Evolutionary conservation across 2,113 vertebrate species (phyloP).

Genomic region (Ivindomyrus marchei): DNA sequence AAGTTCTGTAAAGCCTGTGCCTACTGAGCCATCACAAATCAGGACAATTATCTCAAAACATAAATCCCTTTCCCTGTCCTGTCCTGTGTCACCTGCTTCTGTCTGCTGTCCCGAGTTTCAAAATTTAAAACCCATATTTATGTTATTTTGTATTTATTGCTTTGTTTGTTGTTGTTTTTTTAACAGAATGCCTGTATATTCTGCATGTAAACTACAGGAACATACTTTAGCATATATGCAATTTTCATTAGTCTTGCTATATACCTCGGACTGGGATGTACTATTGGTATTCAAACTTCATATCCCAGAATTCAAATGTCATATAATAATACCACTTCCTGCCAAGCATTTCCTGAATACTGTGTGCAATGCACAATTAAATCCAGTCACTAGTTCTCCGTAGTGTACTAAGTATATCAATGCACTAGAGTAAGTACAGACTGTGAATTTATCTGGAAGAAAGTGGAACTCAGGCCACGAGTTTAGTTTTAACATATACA

Average conservation of each 20-base stretch:
- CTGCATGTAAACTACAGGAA: neutral
- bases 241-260: neutral
- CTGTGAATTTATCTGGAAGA: neutral
- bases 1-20: neutral
- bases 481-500: neutral
- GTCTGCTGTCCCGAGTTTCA: neutral
- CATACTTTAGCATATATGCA: neutral
- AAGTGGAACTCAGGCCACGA: neutral
- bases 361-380: neutral
- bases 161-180: neutral
- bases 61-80: neutral
- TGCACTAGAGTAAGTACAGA: neutral
- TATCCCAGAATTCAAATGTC: constrained; percentile 11
- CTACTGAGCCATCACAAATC: neutral
- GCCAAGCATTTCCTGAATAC: neutral
- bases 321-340: neutral
- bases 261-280: neutral
- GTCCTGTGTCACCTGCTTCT: neutral
- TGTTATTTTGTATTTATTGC: neutral
- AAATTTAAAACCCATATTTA: neutral
- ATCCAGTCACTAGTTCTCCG: neutral
- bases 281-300: constrained; percentile 1
- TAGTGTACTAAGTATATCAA: neutral
- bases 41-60: neutral
- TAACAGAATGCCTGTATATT: neutral